Percentiles rank a stretch among this genome's conserved stretches.
Evolutionary conservation across 53 echinoderm and acorn worm genomes (phyloP).

Genomic region (Patiria pectinifera): DNA sequence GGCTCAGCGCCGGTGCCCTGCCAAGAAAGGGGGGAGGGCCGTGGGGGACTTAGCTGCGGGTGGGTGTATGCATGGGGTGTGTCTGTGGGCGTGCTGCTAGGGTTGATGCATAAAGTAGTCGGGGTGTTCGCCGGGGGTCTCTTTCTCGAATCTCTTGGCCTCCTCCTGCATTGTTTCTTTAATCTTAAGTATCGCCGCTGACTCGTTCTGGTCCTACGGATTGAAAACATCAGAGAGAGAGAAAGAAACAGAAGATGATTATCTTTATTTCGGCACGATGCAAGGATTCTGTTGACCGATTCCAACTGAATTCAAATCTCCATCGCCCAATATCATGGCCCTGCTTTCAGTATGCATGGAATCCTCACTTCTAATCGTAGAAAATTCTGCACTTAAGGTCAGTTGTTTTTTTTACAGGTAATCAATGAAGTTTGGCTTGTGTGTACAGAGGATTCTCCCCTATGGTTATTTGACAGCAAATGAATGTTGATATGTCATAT

Average conservation of each 20-base stretch:
- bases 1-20: background rate
- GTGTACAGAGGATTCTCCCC: too few relatives aligned
- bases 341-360: too few relatives aligned
- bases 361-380: too few relatives aligned
- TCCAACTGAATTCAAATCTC: too few relatives aligned
- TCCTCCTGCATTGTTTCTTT: slow-evolving; percentile 99
- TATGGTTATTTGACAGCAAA: too few relatives aligned
- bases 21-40: background rate
- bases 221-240: background rate
- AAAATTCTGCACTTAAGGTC: too few relatives aligned
- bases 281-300: background rate
- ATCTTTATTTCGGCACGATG: background rate
- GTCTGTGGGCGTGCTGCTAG: slow-evolving; percentile 51
- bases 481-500: too few relatives aligned
- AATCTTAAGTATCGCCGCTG: slow-evolving; percentile 99
- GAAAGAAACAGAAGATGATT: background rate
- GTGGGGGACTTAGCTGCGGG: slow-evolving; percentile 22
- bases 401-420: too few relatives aligned
- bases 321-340: too few relatives aligned
- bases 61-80: slow-evolving; percentile 19
- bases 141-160: slow-evolving; percentile 98
- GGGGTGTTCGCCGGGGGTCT: slow-evolving; percentile 87
- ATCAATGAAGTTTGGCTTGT: too few relatives aligned
- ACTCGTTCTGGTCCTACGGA: slow-evolving; percentile 95
- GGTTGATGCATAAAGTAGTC: slow-evolving; percentile 99